Base-by-base conservation (phyloP, 2,888 invertebrate species). In the Sialis fuliginosa region DNA sequence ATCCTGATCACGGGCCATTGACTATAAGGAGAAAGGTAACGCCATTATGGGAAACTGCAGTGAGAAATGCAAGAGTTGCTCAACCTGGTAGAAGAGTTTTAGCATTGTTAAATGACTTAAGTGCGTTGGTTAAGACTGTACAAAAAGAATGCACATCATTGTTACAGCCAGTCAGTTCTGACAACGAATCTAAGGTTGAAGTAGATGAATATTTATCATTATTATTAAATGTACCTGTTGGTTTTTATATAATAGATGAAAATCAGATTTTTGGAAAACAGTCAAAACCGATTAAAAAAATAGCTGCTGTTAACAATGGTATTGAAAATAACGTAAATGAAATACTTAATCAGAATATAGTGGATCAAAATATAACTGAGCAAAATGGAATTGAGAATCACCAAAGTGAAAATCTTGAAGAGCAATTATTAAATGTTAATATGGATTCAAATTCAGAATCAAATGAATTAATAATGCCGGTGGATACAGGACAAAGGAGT, bases 1-100 rank as follows among this genome's bases (percentile, higher is more conserved):
- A 74, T 60, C 79, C 79, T 2, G 69, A 69, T 48, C 80, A 80
- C 57, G 74, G 75, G 6, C 60, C 62, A 6, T 42, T 58, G n/a
- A 56, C 60, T 22, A 50, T 53, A 43, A 52, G 54, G 40, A 51
- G 52, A 7, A 57, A 55, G 35, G 49, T 52, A 6, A 42, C 49
- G 10, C 48, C 60, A 33, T 60, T 62, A 5, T 63, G 64, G 62
- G 60, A 63, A 49, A 60, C 60, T 48, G 52, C 64, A 42, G 58
- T 62, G 45, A 57, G 60, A 43, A 55, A 60, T 32, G 60, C 60
- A 5, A 60, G 60, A 46, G 61, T 60, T 48, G 56, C 55, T 50
- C 54, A 58, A 10, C 52, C 54, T 6, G 57, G 59, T 1, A 56
- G 58, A 46, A 53, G 58, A 33, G 62, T 59, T 1, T 48, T 52